Conservation (phyloP, 1,140 invertebrate species). For the Lordiphosa stackelbergi region DNA sequence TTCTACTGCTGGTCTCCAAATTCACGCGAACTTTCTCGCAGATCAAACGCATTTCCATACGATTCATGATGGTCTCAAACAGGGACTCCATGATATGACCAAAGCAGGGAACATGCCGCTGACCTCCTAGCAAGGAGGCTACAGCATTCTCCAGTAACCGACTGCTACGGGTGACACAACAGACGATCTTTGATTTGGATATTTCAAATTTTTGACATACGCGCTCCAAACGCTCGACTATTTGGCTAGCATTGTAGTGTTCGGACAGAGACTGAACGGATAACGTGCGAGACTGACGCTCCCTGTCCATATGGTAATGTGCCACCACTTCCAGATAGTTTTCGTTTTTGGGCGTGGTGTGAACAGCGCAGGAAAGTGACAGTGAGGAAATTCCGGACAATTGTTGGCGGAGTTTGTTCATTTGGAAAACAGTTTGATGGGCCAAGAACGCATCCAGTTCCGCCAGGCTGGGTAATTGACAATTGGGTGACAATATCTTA, state of each 20-base stretch:
- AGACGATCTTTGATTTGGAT: conserved; percentile 30
- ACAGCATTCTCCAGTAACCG: conserved; percentile 23
- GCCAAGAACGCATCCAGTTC: conserved; percentile 16
- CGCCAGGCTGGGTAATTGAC: conserved; percentile 11
- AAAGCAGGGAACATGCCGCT: conserved; percentile 38
- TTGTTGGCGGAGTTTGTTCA: conserved; percentile 6
- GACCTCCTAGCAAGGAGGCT: conserved; percentile 16
- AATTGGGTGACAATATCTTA: conserved; percentile 16
- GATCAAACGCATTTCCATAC: conserved; percentile 11
- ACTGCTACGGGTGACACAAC: conserved; percentile 22
- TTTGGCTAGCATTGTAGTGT: conserved; percentile 15
- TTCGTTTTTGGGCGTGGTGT: background rate
- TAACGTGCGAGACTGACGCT: conserved; percentile 15
- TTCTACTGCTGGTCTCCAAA: background rate
- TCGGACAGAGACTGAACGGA: conserved; percentile 19
- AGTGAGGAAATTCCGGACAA: conserved; percentile 13
- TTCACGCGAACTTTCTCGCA: conserved; percentile 25
- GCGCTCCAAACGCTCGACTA: conserved; percentile 29
- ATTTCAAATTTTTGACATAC: conserved; percentile 36
- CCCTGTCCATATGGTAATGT: conserved; percentile 24
- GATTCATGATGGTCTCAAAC: conserved; percentile 12
- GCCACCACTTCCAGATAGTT: conserved; percentile 30
- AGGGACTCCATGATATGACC: conserved; percentile 20
- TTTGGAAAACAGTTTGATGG: conserved; percentile 15
- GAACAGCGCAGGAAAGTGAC: conserved; percentile 28